Evolutionary conservation across 2,888 invertebrate species (phyloP), one percentile per base, ranked within the genome.

Genomic region (Drosophila nr. fundita): DNA sequence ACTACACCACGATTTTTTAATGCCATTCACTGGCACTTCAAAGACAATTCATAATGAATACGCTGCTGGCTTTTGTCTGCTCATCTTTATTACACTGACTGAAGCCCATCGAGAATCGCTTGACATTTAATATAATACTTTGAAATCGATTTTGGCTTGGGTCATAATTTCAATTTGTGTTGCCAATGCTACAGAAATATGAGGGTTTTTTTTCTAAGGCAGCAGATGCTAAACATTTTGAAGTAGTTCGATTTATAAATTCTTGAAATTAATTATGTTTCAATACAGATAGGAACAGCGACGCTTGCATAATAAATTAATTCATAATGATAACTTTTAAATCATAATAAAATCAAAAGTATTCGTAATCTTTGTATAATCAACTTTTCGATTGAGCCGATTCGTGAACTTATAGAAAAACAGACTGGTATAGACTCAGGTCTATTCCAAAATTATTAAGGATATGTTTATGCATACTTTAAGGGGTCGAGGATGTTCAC

Each of bases 1-100:
- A 76, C 73, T 73, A 87, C 49, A 69, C 64, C 62, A 83, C 71
- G 63, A 74, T 85, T 87, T 84, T 82, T 73, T 82, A 76, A 76
- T 75, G 76, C 73, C 80, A 87, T 89, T 89, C 90, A 90, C 66
- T 84, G 90, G 75, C 90, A 79, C 90, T 89, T 81, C 66, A 89
- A 73, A 88, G 72, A 61, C 86, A 90, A 90, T 85, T 89, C 87
- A 77, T 80, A 80, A 67, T 64, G 74, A 36, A 58, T 68, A 54
- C 32, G 60, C 34, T 53, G 8, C 40, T 57, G 34, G 53, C 72
- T 57, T 62, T 68, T 68, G 61, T 66, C 36, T 59, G 54, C 54
- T 59, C 60, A 66, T 69, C 75, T 58, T 42, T 73, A 68, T 50
- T 27, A 54, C 59, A 57, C 59, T 59, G 32, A 10, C 21, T 34